These are phyloP conservation scores for Heliconius nattereri DNA, from an alignment of 1,140 invertebrate species.

Conservation along the genomic window DNA sequence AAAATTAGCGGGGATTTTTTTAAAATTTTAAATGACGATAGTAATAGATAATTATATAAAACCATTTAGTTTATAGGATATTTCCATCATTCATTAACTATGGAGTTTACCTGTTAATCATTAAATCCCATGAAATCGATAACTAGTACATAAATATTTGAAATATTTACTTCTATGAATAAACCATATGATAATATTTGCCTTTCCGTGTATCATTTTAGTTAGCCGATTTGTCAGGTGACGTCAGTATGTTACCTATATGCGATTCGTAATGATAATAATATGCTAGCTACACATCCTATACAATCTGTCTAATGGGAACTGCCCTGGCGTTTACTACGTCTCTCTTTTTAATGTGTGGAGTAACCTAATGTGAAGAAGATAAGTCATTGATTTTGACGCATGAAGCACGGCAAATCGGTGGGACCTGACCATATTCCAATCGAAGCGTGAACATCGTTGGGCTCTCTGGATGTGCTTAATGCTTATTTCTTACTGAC, in stretches of 20 bases:
- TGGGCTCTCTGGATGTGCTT: too few relatives aligned
- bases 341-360: too few relatives aligned
- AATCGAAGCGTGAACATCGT: too few relatives aligned
- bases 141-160: neutral
- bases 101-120: constrained; percentile 1
- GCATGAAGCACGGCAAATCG: too few relatives aligned
- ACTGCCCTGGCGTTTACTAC: neutral
- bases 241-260: neutral
- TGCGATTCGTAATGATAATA: neutral
- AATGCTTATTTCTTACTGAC: too few relatives aligned
- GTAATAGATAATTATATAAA: neutral
- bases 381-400: too few relatives aligned
- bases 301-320: neutral
- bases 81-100: neutral
- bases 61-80: neutral
- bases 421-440: too few relatives aligned
- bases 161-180: neutral
- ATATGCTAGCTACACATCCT: constrained; percentile 3
- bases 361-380: too few relatives aligned
- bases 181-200: neutral
- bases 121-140: neutral
- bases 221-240: neutral
- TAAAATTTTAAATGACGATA: too few relatives aligned
- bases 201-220: neutral
- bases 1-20: too few relatives aligned